Evolutionary conservation across 2,888 invertebrate genomes (phyloP), one percentile per base, ranked within the genome.

Genomic region (Synanthedon tipuliformis): DNA sequence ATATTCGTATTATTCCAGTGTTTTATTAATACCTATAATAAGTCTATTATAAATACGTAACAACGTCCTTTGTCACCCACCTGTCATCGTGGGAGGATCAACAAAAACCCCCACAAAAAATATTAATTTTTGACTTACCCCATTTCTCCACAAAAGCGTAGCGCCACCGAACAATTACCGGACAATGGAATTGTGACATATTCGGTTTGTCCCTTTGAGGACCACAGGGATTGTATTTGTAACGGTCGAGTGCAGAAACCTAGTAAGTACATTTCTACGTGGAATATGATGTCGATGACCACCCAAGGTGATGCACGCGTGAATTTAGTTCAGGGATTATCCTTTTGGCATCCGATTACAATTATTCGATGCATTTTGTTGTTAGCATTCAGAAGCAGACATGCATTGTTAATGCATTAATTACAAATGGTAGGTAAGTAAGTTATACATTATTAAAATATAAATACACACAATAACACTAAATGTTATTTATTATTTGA

Each of bases 151-250:
- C 74, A 76, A 78, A 73, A 74, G 63, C 62, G 78, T 80, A 87
- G 86, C 86, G 86, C 86, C 86, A 85, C 78, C 74, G 68, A 61
- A 71, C 70, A 71, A 75, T 75, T 63, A 64, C 59, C 41, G 59
- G 50, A 77, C 73, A 79, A 77, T 70, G 61, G 64, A 57, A 62
- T 78, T 78, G 81, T 83, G 81, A 81, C 84, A 83, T 75, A 69
- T 71, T 71, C 58, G 73, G 60, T 59, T 70, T 75, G 75, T 73
- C 69, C 72, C 69, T 65, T 68, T 68, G 59, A 63, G 53, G 74
- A 56, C 74, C 75, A 72, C 76, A 78, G 74, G 75, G 71, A 65
- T 62, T 59, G 69, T 59, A 66, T 75, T 77, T n/a, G 69, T 67
- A 64, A 63, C 71, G 73, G 64, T 66, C 61, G 64, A 61, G 56